Evolutionary conservation across 2,113 vertebrate genomes (phyloP).

Genomic region (Progne subis): DNA sequence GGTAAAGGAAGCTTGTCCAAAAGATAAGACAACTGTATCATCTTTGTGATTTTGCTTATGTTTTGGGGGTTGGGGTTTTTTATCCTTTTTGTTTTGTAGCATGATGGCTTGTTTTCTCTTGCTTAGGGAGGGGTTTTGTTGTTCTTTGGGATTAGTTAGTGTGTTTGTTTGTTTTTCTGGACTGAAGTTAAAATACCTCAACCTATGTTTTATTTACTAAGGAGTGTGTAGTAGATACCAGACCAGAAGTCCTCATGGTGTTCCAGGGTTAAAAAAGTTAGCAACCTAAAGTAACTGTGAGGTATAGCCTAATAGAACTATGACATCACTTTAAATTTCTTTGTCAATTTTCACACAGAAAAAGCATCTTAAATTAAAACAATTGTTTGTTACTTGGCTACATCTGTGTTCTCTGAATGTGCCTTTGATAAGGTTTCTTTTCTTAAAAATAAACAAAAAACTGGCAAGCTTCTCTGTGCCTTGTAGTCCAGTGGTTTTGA

Average conservation of each 20-base stretch:
- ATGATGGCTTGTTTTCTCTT: background rate
- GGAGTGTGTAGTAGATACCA: background rate
- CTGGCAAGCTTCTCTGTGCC: background rate
- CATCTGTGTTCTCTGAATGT: background rate
- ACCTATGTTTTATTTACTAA: background rate
- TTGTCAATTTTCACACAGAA: background rate
- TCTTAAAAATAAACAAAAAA: background rate
- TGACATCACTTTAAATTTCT: background rate
- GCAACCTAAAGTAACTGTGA: background rate
- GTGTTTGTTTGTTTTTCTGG: background rate
- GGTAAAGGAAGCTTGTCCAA: background rate
- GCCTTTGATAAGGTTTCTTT: background rate
- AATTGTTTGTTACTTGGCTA: background rate
- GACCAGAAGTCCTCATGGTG: background rate
- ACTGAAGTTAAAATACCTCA: background rate
- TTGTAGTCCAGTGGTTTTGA: background rate
- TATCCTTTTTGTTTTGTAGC: background rate
- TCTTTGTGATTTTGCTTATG: background rate
- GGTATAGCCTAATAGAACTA: background rate
- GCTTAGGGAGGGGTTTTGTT: background rate
- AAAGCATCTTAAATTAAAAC: background rate
- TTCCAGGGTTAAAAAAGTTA: background rate
- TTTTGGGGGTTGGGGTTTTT: rapidly evolving
- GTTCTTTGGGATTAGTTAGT: background rate
- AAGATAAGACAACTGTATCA: background rate